Evolutionary conservation across 1,140 invertebrate genomes (phyloP), one percentile per base, ranked within the genome.

Genomic region (Ceratosolen fusciceps): DNA sequence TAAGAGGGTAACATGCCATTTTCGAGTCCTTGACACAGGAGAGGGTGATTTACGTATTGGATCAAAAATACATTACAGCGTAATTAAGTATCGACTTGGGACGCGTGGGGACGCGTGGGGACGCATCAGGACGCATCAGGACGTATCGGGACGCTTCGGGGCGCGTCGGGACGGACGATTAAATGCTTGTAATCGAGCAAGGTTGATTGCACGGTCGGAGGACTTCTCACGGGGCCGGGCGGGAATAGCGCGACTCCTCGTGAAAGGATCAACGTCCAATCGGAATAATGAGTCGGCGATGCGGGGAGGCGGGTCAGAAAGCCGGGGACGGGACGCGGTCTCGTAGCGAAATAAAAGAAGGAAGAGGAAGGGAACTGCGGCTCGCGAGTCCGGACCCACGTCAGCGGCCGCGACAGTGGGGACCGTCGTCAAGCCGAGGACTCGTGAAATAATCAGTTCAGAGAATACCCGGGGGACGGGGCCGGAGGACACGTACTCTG

Each of bases 361-460:
- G 26, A 21, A 24, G n/a, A 37, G 24, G n/a, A 34, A 24, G 52
- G 56, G 52, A 39, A 24, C 37, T 26, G 62, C 31, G 7, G 4
- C 62, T 24, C 34, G 60, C 43, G 26, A 31, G 9, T 34, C 14
- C 72, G 49, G n/a, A 79, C 70, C 77, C 77, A 79, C 77, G 77
- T 79, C 77, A 79, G 58, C 1, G 31, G 5, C 16, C 62, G 62
- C 47, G 74, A 76, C 74, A 68, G 47, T 68, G 39, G 52, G 52
- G 29, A 78, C 68, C 76, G 67, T 71, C 76, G 76, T 78, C 76
- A 78, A 79, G 58, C 60, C 34, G 71, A 60, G 54, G 54, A 68
- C 37, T 80, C 65, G 73, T 37, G 58, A 75, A 80, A 80, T 80
- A 76, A 80, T 76, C 79, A 76, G 67, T 75, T 75, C 73, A 80